Conservation (phyloP, 2,797 vertebrate genomes). For the Bryconaethiops microstoma region DNA sequence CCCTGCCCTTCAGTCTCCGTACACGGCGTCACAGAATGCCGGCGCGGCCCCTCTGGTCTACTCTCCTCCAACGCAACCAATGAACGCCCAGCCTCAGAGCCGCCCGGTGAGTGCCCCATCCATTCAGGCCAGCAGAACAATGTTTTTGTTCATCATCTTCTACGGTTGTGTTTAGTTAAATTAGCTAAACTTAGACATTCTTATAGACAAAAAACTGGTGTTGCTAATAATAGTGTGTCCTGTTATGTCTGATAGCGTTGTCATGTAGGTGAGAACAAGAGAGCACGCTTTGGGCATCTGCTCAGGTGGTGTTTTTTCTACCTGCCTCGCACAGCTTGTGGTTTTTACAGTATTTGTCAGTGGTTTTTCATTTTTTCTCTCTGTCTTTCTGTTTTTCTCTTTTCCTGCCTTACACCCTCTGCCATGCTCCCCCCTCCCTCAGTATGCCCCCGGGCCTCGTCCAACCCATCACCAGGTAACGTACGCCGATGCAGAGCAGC, state of each 20-base stretch:
- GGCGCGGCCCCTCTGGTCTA: constrained; percentile 91
- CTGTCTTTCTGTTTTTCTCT: constrained; percentile 4
- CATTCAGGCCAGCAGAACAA: not conserved
- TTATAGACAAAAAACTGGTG: not conserved
- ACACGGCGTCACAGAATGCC: constrained; percentile 95
- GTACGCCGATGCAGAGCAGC: constrained; percentile 59
- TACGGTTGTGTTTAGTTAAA: not conserved
- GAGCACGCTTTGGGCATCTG: constrained; percentile 22
- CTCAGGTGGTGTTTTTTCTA: not conserved
- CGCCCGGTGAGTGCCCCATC: constrained; percentile 88
- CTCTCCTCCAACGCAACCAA: constrained; percentile 91
- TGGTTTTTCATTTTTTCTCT: constrained; percentile 37
- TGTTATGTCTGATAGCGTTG: constrained; percentile 7
- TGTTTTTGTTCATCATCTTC: not conserved
- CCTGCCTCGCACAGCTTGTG: constrained; percentile 39
- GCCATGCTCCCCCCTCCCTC: constrained; percentile 67
- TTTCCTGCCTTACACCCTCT: constrained; percentile 20
- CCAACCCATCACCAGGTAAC: constrained; percentile 90
- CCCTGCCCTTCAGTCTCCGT: constrained; percentile 84
- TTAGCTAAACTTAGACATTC: not conserved
- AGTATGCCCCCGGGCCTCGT: constrained; percentile 90
- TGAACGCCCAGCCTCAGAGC: constrained; percentile 96
- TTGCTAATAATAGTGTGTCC: constrained; percentile 31
- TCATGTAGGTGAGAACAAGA: constrained; percentile 1
- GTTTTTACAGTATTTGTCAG: constrained; percentile 38